Base-by-base conservation (phyloP, 37 sponge, comb jelly and placozoan genomes). In the Lycopodina hypogea region DNA sequence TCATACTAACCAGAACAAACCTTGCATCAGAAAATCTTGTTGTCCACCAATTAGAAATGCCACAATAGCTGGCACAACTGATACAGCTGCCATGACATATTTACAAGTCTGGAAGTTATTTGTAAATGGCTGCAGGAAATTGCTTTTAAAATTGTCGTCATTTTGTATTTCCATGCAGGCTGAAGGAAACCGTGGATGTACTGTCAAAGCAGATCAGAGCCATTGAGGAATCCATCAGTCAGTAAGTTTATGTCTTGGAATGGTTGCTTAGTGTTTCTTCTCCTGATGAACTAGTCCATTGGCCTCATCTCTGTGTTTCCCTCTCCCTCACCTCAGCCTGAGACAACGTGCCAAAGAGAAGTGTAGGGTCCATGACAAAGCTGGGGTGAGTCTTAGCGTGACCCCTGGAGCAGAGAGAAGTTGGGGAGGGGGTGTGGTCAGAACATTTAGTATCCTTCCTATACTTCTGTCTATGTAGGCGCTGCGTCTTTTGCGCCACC, bases 101-200 rank as follows among this genome's bases (percentile, higher is more conserved):
- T n/a, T n/a, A n/a, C n/a, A n/a, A n/a, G n/a, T n/a, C n/a, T n/a
- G n/a, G n/a, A n/a, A n/a, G n/a, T n/a, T n/a, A n/a, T n/a, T n/a
- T n/a, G n/a, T n/a, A n/a, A n/a, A n/a, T n/a, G n/a, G n/a, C n/a
- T n/a, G n/a, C n/a, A n/a, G n/a, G n/a, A n/a, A n/a, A n/a, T n/a
- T n/a, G n/a, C n/a, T n/a, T n/a, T n/a, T n/a, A n/a, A n/a, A n/a
- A n/a, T n/a, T n/a, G n/a, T n/a, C n/a, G n/a, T n/a, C n/a, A n/a
- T n/a, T n/a, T n/a, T n/a, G n/a, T n/a, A n/a, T n/a, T n/a, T n/a
- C n/a, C n/a, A n/a, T n/a, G 15, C 15, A 80, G 80, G 29, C 15
- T 80, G 24, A 80, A 80, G 59, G 70, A 70, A 23, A 80, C 80
- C 17, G 57, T 80, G 56, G 51, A 36, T 23, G 55, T 30, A 1